phyloP scores from a whole-genome alignment of 2,888 invertebrate genomes.

The Lathronympha strigana region DNA sequence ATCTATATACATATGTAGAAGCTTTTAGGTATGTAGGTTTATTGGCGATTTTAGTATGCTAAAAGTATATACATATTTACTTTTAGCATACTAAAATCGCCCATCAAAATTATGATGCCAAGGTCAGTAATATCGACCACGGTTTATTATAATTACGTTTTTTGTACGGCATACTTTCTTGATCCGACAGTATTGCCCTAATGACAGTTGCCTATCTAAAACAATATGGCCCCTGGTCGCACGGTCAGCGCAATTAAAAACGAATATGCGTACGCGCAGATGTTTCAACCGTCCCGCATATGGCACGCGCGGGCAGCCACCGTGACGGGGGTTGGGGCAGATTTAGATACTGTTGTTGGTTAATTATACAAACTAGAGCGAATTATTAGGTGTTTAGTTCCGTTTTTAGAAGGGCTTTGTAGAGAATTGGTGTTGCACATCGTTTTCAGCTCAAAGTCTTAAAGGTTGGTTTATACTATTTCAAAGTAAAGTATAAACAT shows the following conservation, averaged over 20 bases:
- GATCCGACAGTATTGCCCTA: constrained; percentile 20
- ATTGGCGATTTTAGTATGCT: no score
- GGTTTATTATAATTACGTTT: no score
- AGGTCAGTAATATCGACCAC: no score
- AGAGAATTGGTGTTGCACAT: neutral
- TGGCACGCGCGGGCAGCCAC: constrained; percentile 59
- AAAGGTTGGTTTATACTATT: neutral
- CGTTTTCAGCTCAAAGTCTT: neutral
- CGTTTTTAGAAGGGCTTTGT: constrained; percentile 17
- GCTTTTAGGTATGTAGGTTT: no score
- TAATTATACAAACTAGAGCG: constrained; percentile 37
- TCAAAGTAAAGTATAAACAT: constrained; percentile 3
- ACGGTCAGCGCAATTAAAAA: constrained; percentile 56
- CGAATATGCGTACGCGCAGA: constrained; percentile 51
- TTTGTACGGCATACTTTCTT: neutral
- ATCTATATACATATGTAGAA: no score
- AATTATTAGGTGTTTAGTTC: constrained; percentile 27
- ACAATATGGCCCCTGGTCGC: constrained; percentile 32
- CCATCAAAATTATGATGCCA: no score
- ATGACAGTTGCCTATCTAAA: constrained; percentile 36
- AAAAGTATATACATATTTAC: no score
- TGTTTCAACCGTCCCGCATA: constrained; percentile 65
- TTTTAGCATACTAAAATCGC: no score
- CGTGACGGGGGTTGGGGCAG: constrained; percentile 46
- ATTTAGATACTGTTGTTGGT: constrained; percentile 32